Base-by-base conservation (phyloP, 2,797 vertebrate genomes). In the Sebastes reedi region DNA sequence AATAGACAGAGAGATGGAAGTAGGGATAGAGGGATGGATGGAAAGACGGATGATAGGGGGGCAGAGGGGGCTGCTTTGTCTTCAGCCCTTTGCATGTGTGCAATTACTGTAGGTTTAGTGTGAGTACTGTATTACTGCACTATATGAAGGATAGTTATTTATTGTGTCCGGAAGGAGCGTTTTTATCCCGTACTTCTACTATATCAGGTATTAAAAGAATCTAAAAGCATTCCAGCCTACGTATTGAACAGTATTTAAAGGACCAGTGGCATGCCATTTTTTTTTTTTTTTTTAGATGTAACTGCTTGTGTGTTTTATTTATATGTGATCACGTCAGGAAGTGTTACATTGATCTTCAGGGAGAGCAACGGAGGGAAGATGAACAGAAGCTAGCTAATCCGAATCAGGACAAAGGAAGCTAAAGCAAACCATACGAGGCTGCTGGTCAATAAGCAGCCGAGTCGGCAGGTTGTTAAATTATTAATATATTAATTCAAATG, bases 21-120 rank as follows among this genome's bases (percentile, higher is more conserved):
- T 89, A 85, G 90, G 80, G 88, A 87, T 46, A 30, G 79, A 91
- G 42, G 80, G 82, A 79, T 25, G 34, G 82, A 75, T 82, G 64
- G 64, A 77, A 62, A 70, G 70, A 81, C 16, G 1, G 62, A 77
- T 59, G 32, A 75, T 61, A 6, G 54, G 68, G 65, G 54, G 77
- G 79, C 78, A 0, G 30, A 29, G 29, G 58, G 80, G 73, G 29
- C 66, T 83, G 62, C 77, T 66, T 46, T 72, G 27, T 73, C 80
- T 68, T 70, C 42, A 78, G 86, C 92, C 87, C 83, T 52, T 91
- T 94, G 92, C 91, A 92, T 92, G 94, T 94, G 95, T 96, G 96
- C 96, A 96, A 96, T 96, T 96, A 95, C 95, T 96, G 94, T 96
- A 96, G 93, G 93, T 88, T 94, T 95, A 94, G 94, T 94, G 91